Evolutionary conservation across 2,797 vertebrate genomes (phyloP), one percentile per base, ranked within the genome.

Genomic region (Cercopithecus mitis): DNA sequence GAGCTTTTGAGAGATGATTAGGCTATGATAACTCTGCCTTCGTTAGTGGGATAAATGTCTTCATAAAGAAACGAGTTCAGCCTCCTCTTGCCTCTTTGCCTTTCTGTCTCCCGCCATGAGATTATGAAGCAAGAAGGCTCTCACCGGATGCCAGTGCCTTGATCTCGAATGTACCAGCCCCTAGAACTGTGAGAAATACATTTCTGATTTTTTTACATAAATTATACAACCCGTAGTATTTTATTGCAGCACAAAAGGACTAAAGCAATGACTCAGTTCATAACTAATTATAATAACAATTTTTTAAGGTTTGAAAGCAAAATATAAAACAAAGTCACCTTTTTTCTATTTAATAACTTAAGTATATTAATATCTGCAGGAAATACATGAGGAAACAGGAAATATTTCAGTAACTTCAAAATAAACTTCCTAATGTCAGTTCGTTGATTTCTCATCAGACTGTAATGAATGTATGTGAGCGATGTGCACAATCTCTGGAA

Each of bases 401-500:
- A 19, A 17, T n/a, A n/a, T 67, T 67, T n/a, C 30, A 67, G 11
- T 43, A 39, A 33, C 14, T 94, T 45, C 17, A 91, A 67, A 92
- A 33, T 22, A 30, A 47, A 30, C 20, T 67, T 17, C 25, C 43
- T n/a, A 57, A 52, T n/a, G 57, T 43, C 12, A 70, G 58, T 25
- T 27, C 13, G 47, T 14, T 33, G 1, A 2, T 19, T 93, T 82
- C n/a, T 52, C 36, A 13, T 30, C 22, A 76, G 11, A 33, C 10
- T 45, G 0, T 1, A 72, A 27, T 13, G 19, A 7, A 45, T 33
- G 4, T 3, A 30, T 10, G 43, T 27, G 3, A 30, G 3, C 17
- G 25, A 52, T 87, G 10, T n/a, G 27, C 1, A 27, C 10, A 33
- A 17, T 14, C 1, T 25, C 22, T 36, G 25, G 61, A 67, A 7